A percentile compares a stretch with the other conserved stretches of the same genome.
These are phyloP conservation scores for Phrynocephalus guinanensis DNA, from an alignment of 2,797 vertebrate genomes.

Conservation along the genomic window DNA sequence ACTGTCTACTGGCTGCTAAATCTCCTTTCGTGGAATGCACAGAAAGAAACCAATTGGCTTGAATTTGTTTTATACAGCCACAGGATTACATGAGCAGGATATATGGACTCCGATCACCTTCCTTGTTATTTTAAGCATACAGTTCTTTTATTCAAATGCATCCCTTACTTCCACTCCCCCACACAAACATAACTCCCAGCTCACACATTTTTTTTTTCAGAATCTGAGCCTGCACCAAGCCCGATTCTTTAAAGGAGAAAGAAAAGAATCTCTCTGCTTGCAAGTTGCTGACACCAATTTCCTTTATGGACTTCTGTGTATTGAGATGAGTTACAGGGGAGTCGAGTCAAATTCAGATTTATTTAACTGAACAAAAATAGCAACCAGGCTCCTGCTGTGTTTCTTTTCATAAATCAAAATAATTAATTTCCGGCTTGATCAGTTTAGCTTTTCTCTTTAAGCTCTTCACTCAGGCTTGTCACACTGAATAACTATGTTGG, in stretches of 20 bases:
- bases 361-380: constrained; percentile 55
- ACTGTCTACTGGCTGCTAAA: constrained; percentile 61
- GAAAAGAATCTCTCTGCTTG: constrained; percentile 3
- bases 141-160: constrained; percentile 59
- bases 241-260: constrained; percentile 46
- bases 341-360: constrained; percentile 37
- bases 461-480: constrained; percentile 33
- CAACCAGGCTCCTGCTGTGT: not conserved
- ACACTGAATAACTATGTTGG: constrained; percentile 65
- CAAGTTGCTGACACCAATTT: constrained; percentile 42
- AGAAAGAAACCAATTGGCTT: constrained; percentile 65
- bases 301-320: constrained; percentile 41
- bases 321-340: constrained; percentile 39
- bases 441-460: constrained; percentile 52
- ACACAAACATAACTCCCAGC: constrained; percentile 52
- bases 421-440: constrained; percentile 38
- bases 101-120: constrained; percentile 43
- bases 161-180: constrained; percentile 55
- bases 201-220: constrained; percentile 58
- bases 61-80: constrained; percentile 66
- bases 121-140: constrained; percentile 62
- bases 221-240: constrained; percentile 50
- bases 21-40: constrained; percentile 57
- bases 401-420: not conserved
- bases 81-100: constrained; percentile 41